Evolutionary conservation across 1,140 invertebrate species (phyloP).

Genomic region (Drosophila chauvacae): DNA sequence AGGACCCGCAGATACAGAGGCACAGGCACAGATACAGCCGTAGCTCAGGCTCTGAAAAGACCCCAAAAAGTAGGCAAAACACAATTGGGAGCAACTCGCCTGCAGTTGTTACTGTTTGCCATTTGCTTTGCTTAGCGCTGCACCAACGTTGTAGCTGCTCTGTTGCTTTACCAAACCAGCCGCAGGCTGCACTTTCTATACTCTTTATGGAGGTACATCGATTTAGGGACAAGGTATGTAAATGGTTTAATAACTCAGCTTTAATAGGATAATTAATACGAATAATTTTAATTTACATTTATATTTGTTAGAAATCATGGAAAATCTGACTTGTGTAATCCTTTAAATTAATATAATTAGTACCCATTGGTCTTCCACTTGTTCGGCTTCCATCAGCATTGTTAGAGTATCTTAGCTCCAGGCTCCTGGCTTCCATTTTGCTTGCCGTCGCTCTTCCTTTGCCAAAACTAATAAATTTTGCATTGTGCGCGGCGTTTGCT

Average conservation of each 20-base stretch:
- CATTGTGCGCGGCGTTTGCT: conserved; percentile 21
- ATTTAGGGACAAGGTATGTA: not conserved
- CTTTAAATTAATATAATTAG: not conserved
- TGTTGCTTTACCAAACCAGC: conserved; percentile 4
- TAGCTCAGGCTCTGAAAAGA: not conserved
- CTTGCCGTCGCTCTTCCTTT: conserved; percentile 10
- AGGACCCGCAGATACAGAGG: conserved; percentile 16
- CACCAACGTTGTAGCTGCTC: not conserved
- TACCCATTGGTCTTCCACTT: not conserved
- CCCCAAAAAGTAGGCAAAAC: conserved; percentile 28
- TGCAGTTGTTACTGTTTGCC: conserved; percentile 39
- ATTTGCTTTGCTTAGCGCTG: conserved; percentile 15
- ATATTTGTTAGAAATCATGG: too few species aligned
- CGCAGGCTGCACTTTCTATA: conserved; percentile 1
- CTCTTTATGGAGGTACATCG: not conserved
- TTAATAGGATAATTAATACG: too few species aligned
- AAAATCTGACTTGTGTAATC: too few species aligned
- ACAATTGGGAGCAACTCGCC: conserved; percentile 47
- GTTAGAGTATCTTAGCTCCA: not conserved
- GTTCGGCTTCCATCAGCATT: not conserved
- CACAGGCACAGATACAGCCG: conserved; percentile 7
- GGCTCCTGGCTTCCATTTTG: conserved; percentile 8
- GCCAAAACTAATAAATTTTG: conserved; percentile 23
- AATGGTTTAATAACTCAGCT: too few species aligned
- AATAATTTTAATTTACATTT: too few species aligned